phyloP scores from a whole-genome alignment of 2,888 invertebrate species.

The Encarsia formosa region DNA sequence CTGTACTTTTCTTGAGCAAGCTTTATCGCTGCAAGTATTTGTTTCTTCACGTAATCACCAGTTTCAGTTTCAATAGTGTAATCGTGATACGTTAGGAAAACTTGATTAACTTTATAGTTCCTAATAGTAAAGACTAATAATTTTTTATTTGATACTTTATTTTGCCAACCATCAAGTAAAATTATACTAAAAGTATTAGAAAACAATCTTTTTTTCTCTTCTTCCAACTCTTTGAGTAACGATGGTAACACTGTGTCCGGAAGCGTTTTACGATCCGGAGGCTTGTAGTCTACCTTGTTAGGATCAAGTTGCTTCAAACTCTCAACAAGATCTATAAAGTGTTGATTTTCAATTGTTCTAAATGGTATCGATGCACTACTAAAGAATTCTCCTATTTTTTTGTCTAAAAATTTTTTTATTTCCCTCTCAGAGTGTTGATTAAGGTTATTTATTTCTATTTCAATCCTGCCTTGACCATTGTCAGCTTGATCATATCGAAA shows the following conservation, averaged over 20 bases:
- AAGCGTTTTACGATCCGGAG: neutral
- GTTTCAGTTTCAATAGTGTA: neutral
- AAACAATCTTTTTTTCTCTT: neutral
- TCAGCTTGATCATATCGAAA: no score
- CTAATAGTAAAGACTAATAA: neutral
- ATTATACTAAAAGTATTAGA: neutral
- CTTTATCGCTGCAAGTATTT: neutral
- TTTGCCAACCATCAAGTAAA: neutral
- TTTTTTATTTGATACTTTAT: neutral
- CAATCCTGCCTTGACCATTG: no score
- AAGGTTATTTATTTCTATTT: no score
- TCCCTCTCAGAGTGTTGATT: no score
- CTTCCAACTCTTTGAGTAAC: neutral
- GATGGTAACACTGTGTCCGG: neutral
- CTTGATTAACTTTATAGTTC: neutral
- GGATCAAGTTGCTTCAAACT: no score
- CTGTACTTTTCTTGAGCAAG: neutral
- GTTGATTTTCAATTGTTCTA: no score
- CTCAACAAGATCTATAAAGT: no score
- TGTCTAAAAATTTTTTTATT: no score
- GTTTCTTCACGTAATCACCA: neutral
- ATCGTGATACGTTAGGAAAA: neutral
- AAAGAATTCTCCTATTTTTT: no score
- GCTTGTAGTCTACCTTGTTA: no score
- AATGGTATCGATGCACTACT: no score